Base-by-base conservation (phyloP, 2,888 invertebrate genomes). In the Netelia virgata region DNA sequence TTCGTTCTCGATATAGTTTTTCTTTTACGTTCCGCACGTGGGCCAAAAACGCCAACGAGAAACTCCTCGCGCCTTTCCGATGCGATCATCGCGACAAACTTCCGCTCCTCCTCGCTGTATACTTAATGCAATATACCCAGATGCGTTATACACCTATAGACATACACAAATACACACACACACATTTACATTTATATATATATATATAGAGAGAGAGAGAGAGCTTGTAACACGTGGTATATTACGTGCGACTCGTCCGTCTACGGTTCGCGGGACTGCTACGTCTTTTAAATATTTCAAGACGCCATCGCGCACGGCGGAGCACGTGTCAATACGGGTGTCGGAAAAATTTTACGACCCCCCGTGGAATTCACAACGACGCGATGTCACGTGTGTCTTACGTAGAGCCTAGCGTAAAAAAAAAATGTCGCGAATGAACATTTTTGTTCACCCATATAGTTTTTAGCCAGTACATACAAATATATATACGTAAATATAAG, bases 241-340 rank as follows among this genome's bases (percentile, higher is more conserved):
- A 57, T 55, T 36, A 70, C 63, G 55, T 59, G 61, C 59, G 64
- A 76, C 66, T 53, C 74, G 77, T 57, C 66, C 16, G 61, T 66
- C 76, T 66, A 41, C 28, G n/a, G 16, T 63, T 61, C 73, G 47
- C 18, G 64, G 16, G 50, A 3, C 16, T 16, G 57, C 16, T 57
- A 18, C 18, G 69, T 23, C 76, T 80, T 86, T 82, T 88, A 76
- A 88, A 88, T 88, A 87, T 87, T 88, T 87, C 64, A 89, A 79
- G 81, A 76, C 72, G 63, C 70, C 82, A 82, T 88, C 83, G 81
- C 69, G 85, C 72, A 69, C 79, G 70, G 76, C 86, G 84, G 85
- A 89, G 88, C 88, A 89, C 88, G 90, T 89, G 89, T 90, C 88
- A 87, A 88, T 90, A 88, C 83, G 83, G 82, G 75, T 83, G 86